Conservation (phyloP, 2,888 invertebrate genomes). For the Octodonta nipae region DNA sequence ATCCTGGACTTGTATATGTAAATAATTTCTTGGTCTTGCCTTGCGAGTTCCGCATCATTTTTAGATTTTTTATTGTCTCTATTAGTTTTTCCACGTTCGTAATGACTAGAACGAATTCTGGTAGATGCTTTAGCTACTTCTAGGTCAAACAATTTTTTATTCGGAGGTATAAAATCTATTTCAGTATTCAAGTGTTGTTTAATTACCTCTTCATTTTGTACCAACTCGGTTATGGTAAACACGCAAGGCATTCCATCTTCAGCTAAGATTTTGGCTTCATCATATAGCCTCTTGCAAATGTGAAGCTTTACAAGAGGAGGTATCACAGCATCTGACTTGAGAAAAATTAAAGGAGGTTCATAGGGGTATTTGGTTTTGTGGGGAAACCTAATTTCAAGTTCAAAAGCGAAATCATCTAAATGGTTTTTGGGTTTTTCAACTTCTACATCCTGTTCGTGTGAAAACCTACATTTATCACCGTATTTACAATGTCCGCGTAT, state of each 20-base stretch:
- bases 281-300: constrained; percentile 50
- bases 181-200: constrained; percentile 45
- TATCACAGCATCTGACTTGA: constrained; percentile 50
- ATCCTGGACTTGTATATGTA: constrained; percentile 48
- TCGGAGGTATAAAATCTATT: constrained; percentile 47
- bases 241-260: constrained; percentile 58
- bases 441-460: constrained; percentile 44
- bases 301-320: constrained; percentile 52
- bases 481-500: constrained; percentile 53
- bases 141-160: constrained; percentile 34
- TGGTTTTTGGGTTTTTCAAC: constrained; percentile 29
- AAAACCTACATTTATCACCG: constrained; percentile 61
- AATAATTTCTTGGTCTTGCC: constrained; percentile 49
- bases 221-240: constrained; percentile 55
- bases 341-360: constrained; percentile 57
- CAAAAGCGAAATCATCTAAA: constrained; percentile 39
- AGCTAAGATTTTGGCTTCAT: constrained; percentile 53
- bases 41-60: constrained; percentile 41
- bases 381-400: constrained; percentile 64
- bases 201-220: constrained; percentile 57
- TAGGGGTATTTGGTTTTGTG: constrained; percentile 57
- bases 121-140: constrained; percentile 21
- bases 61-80: constrained; percentile 40
- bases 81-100: constrained; percentile 47
- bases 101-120: constrained; percentile 44